phyloP scores from a whole-genome alignment of 2,797 vertebrate genomes.

The Margarornis squamiger region DNA sequence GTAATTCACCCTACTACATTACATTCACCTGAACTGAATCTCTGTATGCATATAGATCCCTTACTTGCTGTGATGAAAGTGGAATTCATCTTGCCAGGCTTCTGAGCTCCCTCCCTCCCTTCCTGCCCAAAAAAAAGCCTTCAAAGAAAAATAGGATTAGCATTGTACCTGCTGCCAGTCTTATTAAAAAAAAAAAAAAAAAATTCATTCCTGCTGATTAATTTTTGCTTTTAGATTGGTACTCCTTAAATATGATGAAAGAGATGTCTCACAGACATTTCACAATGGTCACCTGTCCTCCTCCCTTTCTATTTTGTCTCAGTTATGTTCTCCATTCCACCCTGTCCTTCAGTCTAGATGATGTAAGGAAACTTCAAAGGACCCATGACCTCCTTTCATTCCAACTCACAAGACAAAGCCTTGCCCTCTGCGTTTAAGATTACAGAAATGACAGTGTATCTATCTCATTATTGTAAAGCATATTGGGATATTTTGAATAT shows the following conservation, averaged over 20 bases:
- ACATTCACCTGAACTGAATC: neutral
- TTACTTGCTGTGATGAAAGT: slow-evolving; percentile 28
- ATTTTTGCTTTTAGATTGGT: neutral
- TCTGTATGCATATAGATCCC: neutral
- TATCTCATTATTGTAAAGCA: slow-evolving; percentile 24
- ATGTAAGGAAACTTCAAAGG: slow-evolving; percentile 34
- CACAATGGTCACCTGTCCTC: neutral
- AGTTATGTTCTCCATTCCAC: neutral
- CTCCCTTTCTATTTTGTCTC: neutral
- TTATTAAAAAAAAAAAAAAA: neutral
- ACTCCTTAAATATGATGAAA: neutral
- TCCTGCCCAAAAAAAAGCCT: neutral
- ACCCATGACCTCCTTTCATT: slow-evolving; percentile 30
- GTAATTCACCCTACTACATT: neutral
- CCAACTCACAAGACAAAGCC: neutral
- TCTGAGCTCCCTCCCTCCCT: neutral
- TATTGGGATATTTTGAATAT: slow-evolving; percentile 41
- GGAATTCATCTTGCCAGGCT: neutral
- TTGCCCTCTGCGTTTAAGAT: neutral
- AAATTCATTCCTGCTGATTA: neutral
- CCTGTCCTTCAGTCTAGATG: slow-evolving; percentile 2
- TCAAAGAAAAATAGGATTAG: neutral
- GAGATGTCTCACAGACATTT: neutral
- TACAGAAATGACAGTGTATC: neutral
- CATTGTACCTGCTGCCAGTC: neutral